Base-by-base conservation (phyloP, 2,113 vertebrate species). In the Zosterops hypoxanthus region DNA sequence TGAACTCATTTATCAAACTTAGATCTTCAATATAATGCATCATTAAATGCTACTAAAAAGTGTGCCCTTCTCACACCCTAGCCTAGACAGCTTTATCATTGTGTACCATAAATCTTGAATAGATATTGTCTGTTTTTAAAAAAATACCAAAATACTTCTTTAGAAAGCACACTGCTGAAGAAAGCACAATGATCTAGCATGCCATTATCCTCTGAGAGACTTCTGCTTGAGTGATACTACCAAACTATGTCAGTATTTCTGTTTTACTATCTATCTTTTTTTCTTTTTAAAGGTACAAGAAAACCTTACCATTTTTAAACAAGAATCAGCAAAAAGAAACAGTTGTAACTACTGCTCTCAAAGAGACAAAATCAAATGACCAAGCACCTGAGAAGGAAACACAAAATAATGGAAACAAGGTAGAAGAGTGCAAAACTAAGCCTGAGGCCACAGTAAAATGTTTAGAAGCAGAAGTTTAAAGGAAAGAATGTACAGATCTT, bases 401-500 rank as follows among this genome's bases (percentile, higher is more conserved):
- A 78, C 97, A 95, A 39, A 97, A 96, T 86, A 97, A 89, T 44
- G 96, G 92, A 31, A 97, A 97, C 95, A 97, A 90, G 8, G 23
- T 65, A 86, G 98, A 97, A 94, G 97, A 97, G 28, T 66, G 82
- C 69, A 97, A 97, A 93, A 81, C 59, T 73, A 96, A 95, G 61
- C 79, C 90, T 34, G 96, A 97, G 46, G 39, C 72, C 39, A 75
- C 95, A 71, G 97, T 97, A 86, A 97, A 97, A 88, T 98, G 97
- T 96, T 63, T 98, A 75, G 98, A 98, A 97, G 98, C 98, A 80
- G 98, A 98, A 95, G 98, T 98, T 89, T 98, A 98, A 93, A 59
- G 56, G 41, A 44, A 91, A 70, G 21, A 53, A 92, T 23, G 22
- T 52, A 42, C 18, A 55, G 9, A 80, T 66, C 49, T 65, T 84